These are phyloP conservation scores for Nomada fabriciana DNA, from an alignment of 2,888 invertebrate genomes.

Conservation along the genomic window DNA sequence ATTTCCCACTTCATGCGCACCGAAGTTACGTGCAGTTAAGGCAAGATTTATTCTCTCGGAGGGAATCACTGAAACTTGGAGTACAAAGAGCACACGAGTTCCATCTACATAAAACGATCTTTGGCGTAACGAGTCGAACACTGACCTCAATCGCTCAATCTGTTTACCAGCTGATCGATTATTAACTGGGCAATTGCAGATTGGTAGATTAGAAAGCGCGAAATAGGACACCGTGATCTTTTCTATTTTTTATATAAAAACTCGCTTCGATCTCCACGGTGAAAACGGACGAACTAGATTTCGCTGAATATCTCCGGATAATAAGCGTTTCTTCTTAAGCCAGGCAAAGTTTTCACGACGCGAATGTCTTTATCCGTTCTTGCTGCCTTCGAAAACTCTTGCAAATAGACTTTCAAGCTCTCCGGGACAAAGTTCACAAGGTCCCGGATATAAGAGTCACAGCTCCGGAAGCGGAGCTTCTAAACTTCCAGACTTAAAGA, in stretches of 20 bases:
- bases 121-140: conserved; percentile 49
- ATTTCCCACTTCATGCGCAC: background rate
- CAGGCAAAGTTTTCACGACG: background rate
- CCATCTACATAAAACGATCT: background rate
- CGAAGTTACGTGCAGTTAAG: background rate
- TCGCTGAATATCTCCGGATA: background rate
- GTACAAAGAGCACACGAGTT: background rate
- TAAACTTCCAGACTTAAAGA: too few relatives aligned
- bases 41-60: background rate
- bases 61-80: background rate
- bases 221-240: background rate
- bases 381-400: background rate
- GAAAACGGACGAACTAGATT: background rate
- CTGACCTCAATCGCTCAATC: conserved; percentile 68
- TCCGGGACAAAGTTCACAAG: too few relatives aligned
- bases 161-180: conserved; percentile 67
- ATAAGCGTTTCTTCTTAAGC: background rate
- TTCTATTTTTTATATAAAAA: too few relatives aligned
- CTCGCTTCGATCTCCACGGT: too few relatives aligned
- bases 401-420: background rate
- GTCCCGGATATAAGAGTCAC: too few relatives aligned
- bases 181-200: conserved; percentile 50
- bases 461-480: too few relatives aligned
- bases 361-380: background rate
- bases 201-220: conserved; percentile 52